Evolutionary conservation across 37 sponge, comb jelly and placozoan species (phyloP).

Genomic region (Bolinopsis microptera): DNA sequence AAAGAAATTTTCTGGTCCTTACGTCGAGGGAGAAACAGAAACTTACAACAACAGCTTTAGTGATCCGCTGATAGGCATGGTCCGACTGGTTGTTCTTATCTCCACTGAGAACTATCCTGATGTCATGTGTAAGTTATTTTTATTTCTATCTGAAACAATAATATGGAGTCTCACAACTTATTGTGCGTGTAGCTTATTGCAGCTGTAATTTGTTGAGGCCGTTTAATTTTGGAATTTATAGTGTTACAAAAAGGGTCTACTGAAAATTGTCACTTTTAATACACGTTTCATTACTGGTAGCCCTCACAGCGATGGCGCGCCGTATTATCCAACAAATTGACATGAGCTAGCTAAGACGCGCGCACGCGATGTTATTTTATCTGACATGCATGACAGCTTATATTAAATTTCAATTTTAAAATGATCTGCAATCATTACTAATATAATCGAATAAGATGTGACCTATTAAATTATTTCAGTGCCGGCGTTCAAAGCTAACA

Average conservation of each 20-base stretch:
- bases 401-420: no score
- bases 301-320: conserved; percentile 14
- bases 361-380: not conserved
- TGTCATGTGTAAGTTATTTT: conserved; percentile 45
- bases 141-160: not conserved
- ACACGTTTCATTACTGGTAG: conserved; percentile 6
- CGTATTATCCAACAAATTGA: no score
- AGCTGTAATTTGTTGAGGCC: not conserved
- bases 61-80: not conserved
- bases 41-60: conserved; percentile 17
- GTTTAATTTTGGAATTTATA: not conserved
- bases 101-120: conserved; percentile 60
- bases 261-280: not conserved
- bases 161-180: not conserved
- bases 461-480: conserved; percentile 54
- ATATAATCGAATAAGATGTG: no score
- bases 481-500: conserved; percentile 6
- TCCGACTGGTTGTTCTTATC: conserved; percentile 39
- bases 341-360: no score
- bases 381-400: no score
- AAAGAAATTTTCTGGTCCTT: not conserved
- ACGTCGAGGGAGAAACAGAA: conserved; percentile 13
- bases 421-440: no score
- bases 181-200: not conserved
- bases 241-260: not conserved